These are phyloP conservation scores for Helobdella robusta DNA, from an alignment of 2,888 invertebrate species.

Conservation along the genomic window DNA sequence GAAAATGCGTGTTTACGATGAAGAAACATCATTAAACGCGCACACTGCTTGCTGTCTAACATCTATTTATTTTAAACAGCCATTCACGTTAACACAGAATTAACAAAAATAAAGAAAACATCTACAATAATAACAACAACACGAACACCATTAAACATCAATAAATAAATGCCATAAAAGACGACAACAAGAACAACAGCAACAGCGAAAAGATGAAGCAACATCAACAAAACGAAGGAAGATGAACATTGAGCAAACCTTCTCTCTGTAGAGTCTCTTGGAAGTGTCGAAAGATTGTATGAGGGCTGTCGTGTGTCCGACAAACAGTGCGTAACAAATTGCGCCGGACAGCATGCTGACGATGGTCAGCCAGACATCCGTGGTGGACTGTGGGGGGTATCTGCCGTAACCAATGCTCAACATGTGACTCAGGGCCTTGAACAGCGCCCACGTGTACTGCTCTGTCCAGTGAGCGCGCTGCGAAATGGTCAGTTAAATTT, in stretches of 20 bases:
- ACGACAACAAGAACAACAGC: no score
- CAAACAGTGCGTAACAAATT: slow-evolving; percentile 93
- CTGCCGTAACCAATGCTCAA: slow-evolving; percentile 95
- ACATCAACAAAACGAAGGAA: no score
- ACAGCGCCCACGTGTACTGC: slow-evolving; percentile 95
- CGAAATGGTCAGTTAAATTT: no score
- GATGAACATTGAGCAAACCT: slow-evolving; percentile 57
- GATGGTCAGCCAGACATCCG: slow-evolving; percentile 98
- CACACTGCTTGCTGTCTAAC: no score
- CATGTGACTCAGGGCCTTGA: slow-evolving; percentile 99
- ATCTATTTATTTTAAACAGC: no score
- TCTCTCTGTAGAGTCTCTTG: slow-evolving; percentile 89
- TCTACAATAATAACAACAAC: background rate
- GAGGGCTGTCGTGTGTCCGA: slow-evolving; percentile 94
- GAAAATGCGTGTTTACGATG: no score
- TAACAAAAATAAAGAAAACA: background rate
- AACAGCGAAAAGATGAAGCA: no score
- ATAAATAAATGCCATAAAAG: background rate
- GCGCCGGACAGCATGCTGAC: slow-evolving; percentile 89
- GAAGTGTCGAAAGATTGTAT: slow-evolving; percentile 96
- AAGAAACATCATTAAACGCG: no score
- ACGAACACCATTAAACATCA: background rate
- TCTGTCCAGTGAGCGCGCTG: slow-evolving; percentile 94
- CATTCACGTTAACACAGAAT: background rate
- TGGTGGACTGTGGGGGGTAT: slow-evolving; percentile 89